Base-by-base conservation (phyloP, 2,888 invertebrate species). In the Spicauda simplicius region DNA sequence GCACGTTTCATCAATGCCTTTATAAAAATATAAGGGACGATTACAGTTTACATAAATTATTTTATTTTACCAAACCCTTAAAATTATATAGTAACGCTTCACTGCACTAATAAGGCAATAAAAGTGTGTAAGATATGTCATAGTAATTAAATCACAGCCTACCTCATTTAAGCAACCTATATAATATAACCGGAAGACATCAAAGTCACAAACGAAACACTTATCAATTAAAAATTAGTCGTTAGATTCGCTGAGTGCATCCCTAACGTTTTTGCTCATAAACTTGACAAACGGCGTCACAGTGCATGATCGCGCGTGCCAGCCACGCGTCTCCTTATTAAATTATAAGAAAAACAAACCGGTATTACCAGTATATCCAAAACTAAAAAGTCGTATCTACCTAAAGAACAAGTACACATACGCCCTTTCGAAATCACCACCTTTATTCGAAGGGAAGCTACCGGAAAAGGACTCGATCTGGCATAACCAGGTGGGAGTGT, bases 291-390 rank as follows among this genome's bases (percentile, higher is more conserved):
- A 77, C 71, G 68, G 71, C 81, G 90, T 90, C 83, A 88, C 86
- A 88, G 80, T 81, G 58, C 72, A 73, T 85, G 82, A 76, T 67
- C 85, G 80, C 72, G 70, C 68, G 74, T 76, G 77, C 76, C 86
- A 82, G 86, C 85, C 90, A 88, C 89, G 85, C 83, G 88, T 33
- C 65, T 45, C 74, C 86, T 88, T 90, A 88, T 90, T 91, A 88
- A 90, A 91, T 91, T 88, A 89, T 85, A 85, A 88, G 86, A 83
- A 87, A 90, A 88, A 87, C 79, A 87, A 82, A 84, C 86, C 81
- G 80, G 84, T 84, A 80, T 52, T 60, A 54, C 19, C 16, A 45
- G 16, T 4, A 5, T 10, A 37, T 20, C 2, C 16, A 20, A 25
- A n/a, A 50, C 16, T 12, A 20, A 66, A 66, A 55, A 12, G 37